Evolutionary conservation across 2,797 vertebrate genomes (phyloP), one percentile per base, ranked within the genome.

Genomic region (Helostoma temminkii): DNA sequence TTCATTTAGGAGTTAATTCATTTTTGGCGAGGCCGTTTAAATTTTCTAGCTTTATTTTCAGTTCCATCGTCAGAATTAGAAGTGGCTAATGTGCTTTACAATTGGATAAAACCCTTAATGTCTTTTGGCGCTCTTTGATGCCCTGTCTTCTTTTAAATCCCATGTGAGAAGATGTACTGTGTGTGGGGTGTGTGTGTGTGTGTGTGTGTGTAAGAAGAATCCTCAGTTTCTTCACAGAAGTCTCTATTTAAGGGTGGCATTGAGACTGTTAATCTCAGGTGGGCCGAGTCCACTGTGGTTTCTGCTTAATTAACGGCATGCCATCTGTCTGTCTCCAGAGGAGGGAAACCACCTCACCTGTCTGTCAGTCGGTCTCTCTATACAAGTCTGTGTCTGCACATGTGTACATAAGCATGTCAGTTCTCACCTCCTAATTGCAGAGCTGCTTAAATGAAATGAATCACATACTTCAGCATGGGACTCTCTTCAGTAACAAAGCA

Each of bases 301-400:
- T 87, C 74, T 85, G 82, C 84, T 89, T 93, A 92, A 93, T 93
- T 93, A 93, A 89, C 82, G 80, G 66, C 9, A 21, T 32, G 56
- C 92, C 92, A 93, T 92, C 92, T 93, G 93, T 86, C 76, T 61
- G 62, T 84, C 88, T 89, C 89, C 63, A 68, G 77, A 80, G 86
- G 80, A 82, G 36, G 60, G 41, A 75, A 81, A 85, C 80, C 83
- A 77, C 81, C 91, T 88, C 82, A 71, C 75, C 81, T 74, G 82
- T 82, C 83, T 69, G 75, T 63, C 49, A 48, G 61, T 47, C 52
- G 16, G 21, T 68, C 66, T 78, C 56, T 80, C 60, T 52, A 5
- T 42, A 56, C 71, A n/a, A 14, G 4, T 50, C 16, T 56, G 37
- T 42, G 54, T 9, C 32, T 71, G 62, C 30, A 58, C 6, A 3